phyloP scores from a whole-genome alignment of 2,888 invertebrate genomes.

The Plagiodera versicolora region DNA sequence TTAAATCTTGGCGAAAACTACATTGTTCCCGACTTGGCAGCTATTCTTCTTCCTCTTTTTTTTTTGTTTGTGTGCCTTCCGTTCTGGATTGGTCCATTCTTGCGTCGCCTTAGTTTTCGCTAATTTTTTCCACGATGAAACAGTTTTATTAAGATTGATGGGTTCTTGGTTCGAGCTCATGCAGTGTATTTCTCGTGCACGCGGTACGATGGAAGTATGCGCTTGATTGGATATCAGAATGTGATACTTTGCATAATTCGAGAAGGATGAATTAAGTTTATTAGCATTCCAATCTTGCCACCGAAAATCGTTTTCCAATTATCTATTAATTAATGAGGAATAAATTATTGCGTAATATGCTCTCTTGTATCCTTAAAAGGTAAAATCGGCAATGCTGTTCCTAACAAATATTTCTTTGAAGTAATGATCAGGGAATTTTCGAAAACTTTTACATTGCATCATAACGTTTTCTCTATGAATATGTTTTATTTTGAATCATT shows the following conservation, averaged over 20 bases:
- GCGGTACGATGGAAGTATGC: background rate
- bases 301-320: background rate
- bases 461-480: no score
- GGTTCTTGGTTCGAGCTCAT: no score
- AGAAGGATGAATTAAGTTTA: background rate
- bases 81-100: background rate
- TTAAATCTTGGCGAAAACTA: slow-evolving; percentile 27
- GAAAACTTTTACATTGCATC: no score
- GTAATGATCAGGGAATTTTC: no score
- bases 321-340: background rate
- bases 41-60: background rate
- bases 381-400: no score
- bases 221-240: background rate
- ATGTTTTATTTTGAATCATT: no score
- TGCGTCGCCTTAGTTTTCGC: no score
- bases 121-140: no score
- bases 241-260: background rate
- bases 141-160: no score
- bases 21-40: slow-evolving; percentile 24
- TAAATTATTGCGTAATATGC: background rate
- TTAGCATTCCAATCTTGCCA: background rate
- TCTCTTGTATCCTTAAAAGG: background rate
- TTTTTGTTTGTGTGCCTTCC: background rate
- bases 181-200: background rate
- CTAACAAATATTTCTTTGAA: no score